Percentiles rank a stretch among this genome's conserved stretches.
These are phyloP conservation scores for Tragulus kanchil DNA, from an alignment of 2,113 vertebrate species.

Conservation along the genomic window DNA sequence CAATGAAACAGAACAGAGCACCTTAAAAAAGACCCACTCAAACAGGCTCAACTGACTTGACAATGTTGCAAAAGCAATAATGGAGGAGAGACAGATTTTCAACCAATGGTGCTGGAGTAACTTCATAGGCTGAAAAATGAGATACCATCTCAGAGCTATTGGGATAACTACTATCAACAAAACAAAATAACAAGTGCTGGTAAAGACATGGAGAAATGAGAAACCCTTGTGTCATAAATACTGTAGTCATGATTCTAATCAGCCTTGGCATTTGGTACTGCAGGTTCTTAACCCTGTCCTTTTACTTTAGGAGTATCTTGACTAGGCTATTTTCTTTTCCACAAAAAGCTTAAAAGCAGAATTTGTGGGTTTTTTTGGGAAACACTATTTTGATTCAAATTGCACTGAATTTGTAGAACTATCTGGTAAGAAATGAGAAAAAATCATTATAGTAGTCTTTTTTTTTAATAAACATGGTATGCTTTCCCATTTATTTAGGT, in stretches of 20 bases:
- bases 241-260: background rate
- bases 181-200: background rate
- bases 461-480: background rate
- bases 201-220: background rate
- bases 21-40: background rate
- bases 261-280: background rate
- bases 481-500: background rate
- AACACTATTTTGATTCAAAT: constrained; percentile 34
- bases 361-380: background rate
- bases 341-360: constrained; percentile 5
- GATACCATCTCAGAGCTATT: background rate
- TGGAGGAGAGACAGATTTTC: background rate
- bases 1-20: background rate
- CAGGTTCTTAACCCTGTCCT: background rate
- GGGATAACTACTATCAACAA: background rate
- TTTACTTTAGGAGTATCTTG: background rate
- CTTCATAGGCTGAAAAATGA: background rate
- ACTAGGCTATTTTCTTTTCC: background rate
- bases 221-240: background rate
- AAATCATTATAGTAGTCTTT: background rate
- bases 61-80: background rate
- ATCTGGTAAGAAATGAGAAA: background rate
- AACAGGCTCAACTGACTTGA: background rate
- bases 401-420: background rate
- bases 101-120: constrained; percentile 34